Conservation (phyloP, 2,888 invertebrate species). For the Clivina fossor region DNA sequence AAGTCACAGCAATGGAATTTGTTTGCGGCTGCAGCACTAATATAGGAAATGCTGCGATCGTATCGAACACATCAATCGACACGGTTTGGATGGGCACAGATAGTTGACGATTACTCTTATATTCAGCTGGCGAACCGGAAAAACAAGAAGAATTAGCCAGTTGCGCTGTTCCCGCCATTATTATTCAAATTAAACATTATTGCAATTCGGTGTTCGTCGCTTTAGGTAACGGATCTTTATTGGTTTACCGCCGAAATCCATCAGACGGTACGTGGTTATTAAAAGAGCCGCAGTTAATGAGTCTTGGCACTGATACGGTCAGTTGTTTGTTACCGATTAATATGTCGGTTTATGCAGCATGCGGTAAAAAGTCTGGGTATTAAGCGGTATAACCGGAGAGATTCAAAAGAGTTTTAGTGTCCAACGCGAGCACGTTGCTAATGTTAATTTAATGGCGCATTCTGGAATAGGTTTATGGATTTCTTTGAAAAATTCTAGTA, state of each 20-base stretch:
- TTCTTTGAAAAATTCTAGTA: slow-evolving; percentile 83
- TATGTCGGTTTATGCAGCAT: slow-evolving; percentile 81
- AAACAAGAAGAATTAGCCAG: slow-evolving; percentile 75
- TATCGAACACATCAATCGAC: slow-evolving; percentile 54
- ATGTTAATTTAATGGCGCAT: slow-evolving; percentile 83
- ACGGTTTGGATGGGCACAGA: slow-evolving; percentile 94
- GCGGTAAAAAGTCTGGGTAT: slow-evolving; percentile 80
- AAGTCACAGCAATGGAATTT: slow-evolving; percentile 80
- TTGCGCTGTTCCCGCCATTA: slow-evolving; percentile 68
- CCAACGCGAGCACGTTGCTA: slow-evolving; percentile 63
- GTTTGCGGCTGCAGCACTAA: slow-evolving; percentile 68
- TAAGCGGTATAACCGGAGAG: slow-evolving; percentile 77
- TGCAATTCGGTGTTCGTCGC: slow-evolving; percentile 90
- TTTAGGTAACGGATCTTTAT: slow-evolving; percentile 73
- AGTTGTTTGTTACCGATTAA: slow-evolving; percentile 83
- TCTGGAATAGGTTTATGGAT: slow-evolving; percentile 95
- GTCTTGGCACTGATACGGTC: slow-evolving; percentile 71
- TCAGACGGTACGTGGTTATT: slow-evolving; percentile 73
- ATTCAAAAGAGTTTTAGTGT: slow-evolving; percentile 77
- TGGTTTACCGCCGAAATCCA: slow-evolving; percentile 70
- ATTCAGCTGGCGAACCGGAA: slow-evolving; percentile 83
- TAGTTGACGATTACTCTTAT: slow-evolving; percentile 76
- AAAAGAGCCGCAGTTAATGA: slow-evolving; percentile 71
- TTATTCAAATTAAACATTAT: slow-evolving; percentile 78
- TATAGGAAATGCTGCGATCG: slow-evolving; percentile 44